Percentiles rank a stretch among this genome's conserved stretches.
Evolutionary conservation across 1,140 invertebrate species (phyloP).

Genomic region (Brachionus rubens): DNA sequence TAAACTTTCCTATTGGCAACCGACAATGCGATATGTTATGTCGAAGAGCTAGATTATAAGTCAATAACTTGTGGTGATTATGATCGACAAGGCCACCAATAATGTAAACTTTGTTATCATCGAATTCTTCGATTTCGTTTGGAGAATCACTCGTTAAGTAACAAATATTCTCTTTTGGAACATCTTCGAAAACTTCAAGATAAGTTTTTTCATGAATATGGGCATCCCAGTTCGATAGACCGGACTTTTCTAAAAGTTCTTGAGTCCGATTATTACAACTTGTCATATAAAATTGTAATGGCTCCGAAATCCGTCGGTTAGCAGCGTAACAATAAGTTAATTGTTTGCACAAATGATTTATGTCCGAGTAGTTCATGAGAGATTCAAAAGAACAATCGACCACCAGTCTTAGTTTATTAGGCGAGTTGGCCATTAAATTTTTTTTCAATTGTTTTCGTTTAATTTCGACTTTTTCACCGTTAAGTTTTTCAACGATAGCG

Average conservation of each 20-base stretch:
- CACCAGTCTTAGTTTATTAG: slow-evolving; percentile 3
- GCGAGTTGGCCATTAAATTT: slow-evolving; percentile 37
- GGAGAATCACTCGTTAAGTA: slow-evolving; percentile 92
- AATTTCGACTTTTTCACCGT: slow-evolving; percentile 37
- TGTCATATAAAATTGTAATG: slow-evolving; percentile 78
- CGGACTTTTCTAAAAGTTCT: slow-evolving; percentile 67
- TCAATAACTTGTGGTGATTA: slow-evolving; percentile 68
- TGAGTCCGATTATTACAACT: slow-evolving; percentile 71
- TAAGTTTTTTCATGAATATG: slow-evolving; percentile 69
- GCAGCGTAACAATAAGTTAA: slow-evolving; percentile 84
- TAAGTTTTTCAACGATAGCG: slow-evolving; percentile 19
- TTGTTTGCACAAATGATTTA: slow-evolving; percentile 63
- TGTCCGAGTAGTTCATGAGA: slow-evolving; percentile 30
- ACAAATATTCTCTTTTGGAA: slow-evolving; percentile 71
- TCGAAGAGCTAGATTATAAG: slow-evolving; percentile 74
- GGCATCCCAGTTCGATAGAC: slow-evolving; percentile 90
- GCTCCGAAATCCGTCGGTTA: slow-evolving; percentile 76
- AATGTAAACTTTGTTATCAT: slow-evolving; percentile 77
- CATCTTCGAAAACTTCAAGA: slow-evolving; percentile 65
- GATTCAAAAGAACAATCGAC: slow-evolving; percentile 44
- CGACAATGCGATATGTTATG: slow-evolving; percentile 76
- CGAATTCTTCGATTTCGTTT: slow-evolving; percentile 69
- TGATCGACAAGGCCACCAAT: slow-evolving; percentile 97
- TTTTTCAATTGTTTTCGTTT: slow-evolving; percentile 42
- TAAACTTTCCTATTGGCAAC: slow-evolving; percentile 81